A percentile compares a stretch with the other conserved stretches of the same genome.
Evolutionary conservation across 2,797 vertebrate species (phyloP).

Genomic region (Allobates femoralis): DNA sequence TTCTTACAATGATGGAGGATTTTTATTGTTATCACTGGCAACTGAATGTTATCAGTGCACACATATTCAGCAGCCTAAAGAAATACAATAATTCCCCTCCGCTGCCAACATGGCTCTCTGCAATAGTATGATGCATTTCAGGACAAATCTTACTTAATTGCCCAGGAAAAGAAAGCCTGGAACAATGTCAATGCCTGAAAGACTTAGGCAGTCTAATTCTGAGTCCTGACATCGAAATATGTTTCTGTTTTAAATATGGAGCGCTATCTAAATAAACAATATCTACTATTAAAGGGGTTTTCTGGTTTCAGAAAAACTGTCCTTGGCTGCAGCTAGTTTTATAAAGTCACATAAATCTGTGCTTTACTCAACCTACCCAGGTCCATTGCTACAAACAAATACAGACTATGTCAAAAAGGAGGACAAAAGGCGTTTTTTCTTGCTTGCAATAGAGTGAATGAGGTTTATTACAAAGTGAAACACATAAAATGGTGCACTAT

Average conservation of each 20-base stretch:
- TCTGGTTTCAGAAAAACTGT: no score
- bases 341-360: no score
- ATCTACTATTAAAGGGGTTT: no score
- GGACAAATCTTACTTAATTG: neutral
- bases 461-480: no score
- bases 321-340: no score
- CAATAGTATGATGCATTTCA: neutral
- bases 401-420: no score
- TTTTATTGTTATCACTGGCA: constrained; percentile 7
- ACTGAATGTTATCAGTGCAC: neutral
- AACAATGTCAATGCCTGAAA: neutral
- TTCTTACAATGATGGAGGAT: neutral
- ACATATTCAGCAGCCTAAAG: neutral
- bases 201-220: neutral
- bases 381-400: no score
- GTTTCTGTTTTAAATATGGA: neutral
- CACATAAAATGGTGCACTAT: no score
- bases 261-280: neutral
- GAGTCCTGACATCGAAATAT: neutral
- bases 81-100: neutral
- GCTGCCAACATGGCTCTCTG: neutral
- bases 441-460: no score
- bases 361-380: no score
- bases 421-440: no score
- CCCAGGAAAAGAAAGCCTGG: neutral